phyloP scores from a whole-genome alignment of 2,888 invertebrate species.

The Gastrophysa polygoni region DNA sequence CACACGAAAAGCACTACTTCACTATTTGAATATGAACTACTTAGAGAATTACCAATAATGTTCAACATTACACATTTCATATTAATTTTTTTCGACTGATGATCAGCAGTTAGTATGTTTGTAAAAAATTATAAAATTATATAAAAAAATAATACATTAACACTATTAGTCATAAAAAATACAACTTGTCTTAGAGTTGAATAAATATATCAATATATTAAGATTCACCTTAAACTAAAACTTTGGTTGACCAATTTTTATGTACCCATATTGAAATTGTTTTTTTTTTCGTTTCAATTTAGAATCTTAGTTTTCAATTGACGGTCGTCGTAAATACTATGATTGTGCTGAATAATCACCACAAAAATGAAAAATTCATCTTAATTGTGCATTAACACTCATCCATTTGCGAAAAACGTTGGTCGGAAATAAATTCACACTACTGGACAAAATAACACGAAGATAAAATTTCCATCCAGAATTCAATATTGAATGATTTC shows the following conservation, averaged over 20 bases:
- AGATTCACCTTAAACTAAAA: constrained; percentile 48
- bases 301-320: constrained; percentile 33
- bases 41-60: constrained; percentile 50
- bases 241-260: constrained; percentile 54
- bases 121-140: constrained; percentile 56
- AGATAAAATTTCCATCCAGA: too few relatives aligned
- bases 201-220: constrained; percentile 51
- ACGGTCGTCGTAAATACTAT: constrained; percentile 6
- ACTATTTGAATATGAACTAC: constrained; percentile 55
- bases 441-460: too few relatives aligned
- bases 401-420: too few relatives aligned
- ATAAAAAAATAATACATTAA: constrained; percentile 53
- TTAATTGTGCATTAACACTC: too few relatives aligned
- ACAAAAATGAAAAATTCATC: too few relatives aligned
- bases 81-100: constrained; percentile 37
- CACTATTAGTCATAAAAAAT: constrained; percentile 47
- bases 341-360: constrained; percentile 8
- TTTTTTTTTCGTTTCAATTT: constrained; percentile 18
- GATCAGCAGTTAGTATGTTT: constrained; percentile 48
- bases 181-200: constrained; percentile 45
- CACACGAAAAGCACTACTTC: constrained; percentile 61
- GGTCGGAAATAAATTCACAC: too few relatives aligned
- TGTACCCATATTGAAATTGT: constrained; percentile 48
- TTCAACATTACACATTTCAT: constrained; percentile 47
- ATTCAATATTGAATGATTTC: too few relatives aligned